These are phyloP conservation scores for Fratercula arctica DNA, from an alignment of 2,797 vertebrate genomes.

Conservation along the genomic window DNA sequence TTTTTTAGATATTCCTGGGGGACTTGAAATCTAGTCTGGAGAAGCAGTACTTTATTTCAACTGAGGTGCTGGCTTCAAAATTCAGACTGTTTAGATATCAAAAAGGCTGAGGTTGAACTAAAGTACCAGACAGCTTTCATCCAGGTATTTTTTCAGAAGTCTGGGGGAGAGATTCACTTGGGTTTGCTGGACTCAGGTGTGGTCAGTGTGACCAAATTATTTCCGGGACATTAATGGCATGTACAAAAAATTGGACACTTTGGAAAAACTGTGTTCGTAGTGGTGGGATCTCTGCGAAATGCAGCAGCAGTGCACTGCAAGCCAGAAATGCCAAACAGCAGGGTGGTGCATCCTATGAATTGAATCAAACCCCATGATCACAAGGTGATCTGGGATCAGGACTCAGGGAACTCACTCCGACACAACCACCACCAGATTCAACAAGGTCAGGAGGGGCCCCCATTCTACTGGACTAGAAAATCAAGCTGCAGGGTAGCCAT, in stretches of 20 bases:
- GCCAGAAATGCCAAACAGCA: background rate
- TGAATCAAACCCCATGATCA: background rate
- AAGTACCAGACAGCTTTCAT: background rate
- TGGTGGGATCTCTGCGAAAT: background rate
- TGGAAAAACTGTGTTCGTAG: background rate
- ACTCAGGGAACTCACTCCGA: rapidly evolving
- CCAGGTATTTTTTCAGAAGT: background rate
- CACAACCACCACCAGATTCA: background rate
- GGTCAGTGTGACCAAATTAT: background rate
- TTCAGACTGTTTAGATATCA: background rate
- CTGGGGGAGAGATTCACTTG: background rate
- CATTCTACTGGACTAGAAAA: background rate
- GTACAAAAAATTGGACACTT: background rate
- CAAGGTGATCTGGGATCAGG: background rate
- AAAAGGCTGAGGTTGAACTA: background rate
- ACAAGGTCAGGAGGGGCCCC: background rate
- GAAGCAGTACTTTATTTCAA: background rate
- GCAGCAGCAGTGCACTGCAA: background rate
- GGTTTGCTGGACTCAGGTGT: background rate
- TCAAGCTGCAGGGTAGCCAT: background rate
- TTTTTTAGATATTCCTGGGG: background rate
- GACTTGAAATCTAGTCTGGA: background rate
- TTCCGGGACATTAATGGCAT: rapidly evolving
- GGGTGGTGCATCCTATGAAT: rapidly evolving
- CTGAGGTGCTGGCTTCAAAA: background rate